Base-by-base conservation (phyloP, 2,797 vertebrate genomes). In the Notoglanidium macrostoma region DNA sequence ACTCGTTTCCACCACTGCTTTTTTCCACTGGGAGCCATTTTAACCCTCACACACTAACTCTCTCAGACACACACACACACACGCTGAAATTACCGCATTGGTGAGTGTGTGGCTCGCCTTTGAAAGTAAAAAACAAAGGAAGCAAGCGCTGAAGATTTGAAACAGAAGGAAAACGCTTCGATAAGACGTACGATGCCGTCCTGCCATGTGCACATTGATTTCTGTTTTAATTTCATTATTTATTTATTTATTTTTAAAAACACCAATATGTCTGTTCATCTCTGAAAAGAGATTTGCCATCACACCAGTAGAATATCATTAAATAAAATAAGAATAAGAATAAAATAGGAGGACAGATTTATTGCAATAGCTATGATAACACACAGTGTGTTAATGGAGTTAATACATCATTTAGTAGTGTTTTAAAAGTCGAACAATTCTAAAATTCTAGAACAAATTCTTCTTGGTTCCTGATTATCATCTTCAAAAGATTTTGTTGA, bases 1-100 rank as follows among this genome's bases (percentile, higher is more conserved):
- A 89, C 92, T 93, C 92, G 85, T 93, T 93, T 91, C 91, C 90
- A 90, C 89, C 90, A 90, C 92, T 91, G 92, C 90, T 77, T 85
- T 85, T 94, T 94, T 92, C 90, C 92, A 85, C 84, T 65, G 73
- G 40, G 73, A 84, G 61, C 68, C 86, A 83, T 86, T 88, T 88
- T 74, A 72, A 85, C 61, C 51, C 77, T n/a, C 77, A 40, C 73
- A 78, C 76, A 68, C 74, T 51, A 29, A 68, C 85, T 21, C 85
- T 51, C 40, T 21, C 82, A 68, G 7, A 32, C 84, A 77, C 67
- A 46, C 80, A 65, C 59, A 79, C 80, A 83, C 85, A 79, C 91
- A 70, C 11, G 1, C 35, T 61, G 21, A 87, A 90, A 88, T 85
- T 83, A 82, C 84, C 40, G 29, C 46, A 85, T 32, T 72, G 74